Evolutionary conservation across 2,797 vertebrate species (phyloP), one percentile per base, ranked within the genome.

Genomic region (Tapera naevia): DNA sequence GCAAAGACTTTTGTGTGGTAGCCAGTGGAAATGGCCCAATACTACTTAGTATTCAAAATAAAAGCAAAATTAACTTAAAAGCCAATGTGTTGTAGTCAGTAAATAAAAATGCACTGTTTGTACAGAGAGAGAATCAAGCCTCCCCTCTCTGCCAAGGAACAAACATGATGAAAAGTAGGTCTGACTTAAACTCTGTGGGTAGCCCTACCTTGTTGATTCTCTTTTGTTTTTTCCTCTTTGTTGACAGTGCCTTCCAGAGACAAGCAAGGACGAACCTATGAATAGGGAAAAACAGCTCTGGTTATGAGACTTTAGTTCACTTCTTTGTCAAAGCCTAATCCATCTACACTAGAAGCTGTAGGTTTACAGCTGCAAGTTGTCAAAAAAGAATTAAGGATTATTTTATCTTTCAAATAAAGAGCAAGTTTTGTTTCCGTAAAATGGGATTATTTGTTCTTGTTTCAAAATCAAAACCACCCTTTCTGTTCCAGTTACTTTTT

Each of bases 201-300:
- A 88, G 11, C 16, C 73, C 28, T 93, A 97, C 97, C 97, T 87
- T 94, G 94, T 46, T 95, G 91, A 14, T 81, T 91, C 50, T 87
- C 89, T 39, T 80, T 54, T 28, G n/a, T 10, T 25, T 91, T 94
- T 74, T 82, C 56, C 2, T 95, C 89, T 85, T 39, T 83, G 17
- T 89, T 72, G 35, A 98, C 66, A 6, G 76, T 91, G 43, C 97
- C 98, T 91, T 98, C 96, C 58, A 98, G 73, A 87, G 54, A 96
- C 86, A 98, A 95, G 76, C 98, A 98, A 65, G 97, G 97, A 60
- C 78, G 97, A 87, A 95, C 98, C 98, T 98, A 70, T 13, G n/a
- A 86, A 94, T 78, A 93, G 76, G 86, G 80, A 64, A 92, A 80
- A 62, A 2, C 37, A 62, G 25, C 4, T 71, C 41, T 21, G 22